Evolutionary conservation across 2,113 vertebrate genomes (phyloP), one percentile per base, ranked within the genome.

Genomic region (Gymnocephalus cernua): DNA sequence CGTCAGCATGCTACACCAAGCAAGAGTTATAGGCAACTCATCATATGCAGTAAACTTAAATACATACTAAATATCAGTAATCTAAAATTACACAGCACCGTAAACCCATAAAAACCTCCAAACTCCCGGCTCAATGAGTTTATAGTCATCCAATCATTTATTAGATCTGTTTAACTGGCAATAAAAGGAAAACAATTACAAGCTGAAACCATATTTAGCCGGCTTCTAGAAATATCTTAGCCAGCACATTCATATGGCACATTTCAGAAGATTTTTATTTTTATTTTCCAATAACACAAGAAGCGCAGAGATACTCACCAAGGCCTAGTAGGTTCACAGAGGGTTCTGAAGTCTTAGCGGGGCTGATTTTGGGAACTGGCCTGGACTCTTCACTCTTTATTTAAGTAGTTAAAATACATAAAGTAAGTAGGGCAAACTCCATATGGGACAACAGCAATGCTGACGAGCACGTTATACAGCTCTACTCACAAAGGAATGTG

Each of bases 301-400:
- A 23, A 11, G 50, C 0, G 3, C 1, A 44, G 16, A 53, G 44
- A 70, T 9, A 83, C 97, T 97, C 93, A 99, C 97, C 97, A 61
- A 99, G 96, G 91, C 97, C 97, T 92, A 98, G 93, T 72, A 99
- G 96, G 91, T 99, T 97, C 85, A 98, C 94, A 77, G 96, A 95
- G 13, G 96, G 94, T 89, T 98, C 97, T 86, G 94, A 87, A 79
- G 90, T 80, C 87, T 96, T 98, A 81, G 96, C 95, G 4, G 97
- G 97, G 93, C 97, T 98, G 80, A 94, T 93, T 95, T 96, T 97
- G 81, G 94, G 89, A 62, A 95, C 96, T 74, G 94, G 85, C 73
- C 94, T 96, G 63, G 96, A 92, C 79, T 98, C 97, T 54, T 98
- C 97, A 92, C 94, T 97, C 95, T 97, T 94, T 86, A 93, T 41